Percentiles rank a stretch among this genome's conserved stretches.
phyloP scores from a whole-genome alignment of 2,888 invertebrate genomes.

The Heliconius hortense region DNA sequence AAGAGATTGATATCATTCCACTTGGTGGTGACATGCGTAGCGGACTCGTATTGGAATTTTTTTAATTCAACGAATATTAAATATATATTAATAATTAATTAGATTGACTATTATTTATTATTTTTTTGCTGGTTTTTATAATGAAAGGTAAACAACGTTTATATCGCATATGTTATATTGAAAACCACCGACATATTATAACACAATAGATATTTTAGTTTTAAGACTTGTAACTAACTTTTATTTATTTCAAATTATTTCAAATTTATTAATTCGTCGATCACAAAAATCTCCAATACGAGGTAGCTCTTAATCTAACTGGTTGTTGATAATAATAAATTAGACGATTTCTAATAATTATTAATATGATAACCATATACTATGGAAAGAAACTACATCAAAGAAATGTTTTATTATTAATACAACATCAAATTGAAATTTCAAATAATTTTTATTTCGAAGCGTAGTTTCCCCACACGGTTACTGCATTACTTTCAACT shows the following conservation, averaged over 20 bases:
- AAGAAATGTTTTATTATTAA: constrained; percentile 65
- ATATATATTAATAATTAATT: too few relatives aligned
- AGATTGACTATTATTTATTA: too few relatives aligned
- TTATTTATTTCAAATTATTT: too few relatives aligned
- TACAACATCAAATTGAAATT: constrained; percentile 71
- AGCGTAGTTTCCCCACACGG: constrained; percentile 82
- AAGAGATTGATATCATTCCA: constrained; percentile 27
- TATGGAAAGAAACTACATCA: constrained; percentile 77
- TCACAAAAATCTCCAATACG: constrained; percentile 9
- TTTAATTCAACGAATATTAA: too few relatives aligned
- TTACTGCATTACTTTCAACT: constrained; percentile 59
- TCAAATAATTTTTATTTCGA: constrained; percentile 75
- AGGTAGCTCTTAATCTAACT: constrained; percentile 10
- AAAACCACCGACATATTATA: too few relatives aligned
- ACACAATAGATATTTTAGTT: too few relatives aligned
- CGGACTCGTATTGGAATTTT: neutral
- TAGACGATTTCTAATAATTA: constrained; percentile 31
- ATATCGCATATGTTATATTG: too few relatives aligned
- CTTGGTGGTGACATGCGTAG: constrained; percentile 24
- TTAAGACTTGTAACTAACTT: too few relatives aligned
- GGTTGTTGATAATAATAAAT: constrained; percentile 15
- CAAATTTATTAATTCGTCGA: neutral
- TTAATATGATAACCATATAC: constrained; percentile 53
- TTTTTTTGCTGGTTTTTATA: too few relatives aligned
- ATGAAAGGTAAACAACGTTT: too few relatives aligned